Evolutionary conservation across 2,888 invertebrate genomes (phyloP).

Genomic region (Serrognathus titanus): DNA sequence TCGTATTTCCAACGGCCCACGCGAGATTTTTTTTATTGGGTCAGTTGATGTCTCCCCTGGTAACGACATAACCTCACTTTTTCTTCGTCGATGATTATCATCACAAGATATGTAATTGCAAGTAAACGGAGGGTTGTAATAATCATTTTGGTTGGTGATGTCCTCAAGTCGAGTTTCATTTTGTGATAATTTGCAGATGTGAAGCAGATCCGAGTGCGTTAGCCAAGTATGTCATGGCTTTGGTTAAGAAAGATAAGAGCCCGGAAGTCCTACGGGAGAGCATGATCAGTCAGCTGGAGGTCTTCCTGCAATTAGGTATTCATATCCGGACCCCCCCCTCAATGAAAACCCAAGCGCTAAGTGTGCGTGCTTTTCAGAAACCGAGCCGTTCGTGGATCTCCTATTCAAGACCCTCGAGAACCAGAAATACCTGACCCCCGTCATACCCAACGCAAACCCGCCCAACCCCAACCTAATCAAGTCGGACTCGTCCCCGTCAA

Average conservation of each 20-base stretch:
- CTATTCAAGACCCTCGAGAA: conserved; percentile 73
- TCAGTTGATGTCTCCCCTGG: neutral
- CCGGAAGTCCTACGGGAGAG: conserved; percentile 81
- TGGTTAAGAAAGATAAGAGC: conserved; percentile 94
- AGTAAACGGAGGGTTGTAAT: no score
- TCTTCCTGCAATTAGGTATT: conserved; percentile 83
- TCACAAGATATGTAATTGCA: no score
- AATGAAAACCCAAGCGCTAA: no score
- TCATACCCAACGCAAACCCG: conserved; percentile 52
- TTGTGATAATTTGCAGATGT: conserved; percentile 62
- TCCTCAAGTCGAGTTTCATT: neutral
- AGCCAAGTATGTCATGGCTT: conserved; percentile 94
- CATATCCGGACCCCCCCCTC: no score
- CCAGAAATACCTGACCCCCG: conserved; percentile 56
- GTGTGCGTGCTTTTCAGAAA: conserved; percentile 65
- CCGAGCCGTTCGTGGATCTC: conserved; percentile 84
- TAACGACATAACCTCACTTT: conserved; percentile 28
- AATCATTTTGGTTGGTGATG: no score
- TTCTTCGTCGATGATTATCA: neutral
- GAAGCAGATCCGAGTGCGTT: conserved; percentile 96
- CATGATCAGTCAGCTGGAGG: conserved; percentile 93
- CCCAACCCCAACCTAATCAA: conserved; percentile 48
- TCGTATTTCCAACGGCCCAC: neutral
- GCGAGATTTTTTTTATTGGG: conserved; percentile 1
- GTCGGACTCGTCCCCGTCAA: conserved; percentile 28